Percentiles rank a stretch among this genome's conserved stretches.
Evolutionary conservation across 2,888 invertebrate genomes (phyloP).

Genomic region (Axea sp.): DNA sequence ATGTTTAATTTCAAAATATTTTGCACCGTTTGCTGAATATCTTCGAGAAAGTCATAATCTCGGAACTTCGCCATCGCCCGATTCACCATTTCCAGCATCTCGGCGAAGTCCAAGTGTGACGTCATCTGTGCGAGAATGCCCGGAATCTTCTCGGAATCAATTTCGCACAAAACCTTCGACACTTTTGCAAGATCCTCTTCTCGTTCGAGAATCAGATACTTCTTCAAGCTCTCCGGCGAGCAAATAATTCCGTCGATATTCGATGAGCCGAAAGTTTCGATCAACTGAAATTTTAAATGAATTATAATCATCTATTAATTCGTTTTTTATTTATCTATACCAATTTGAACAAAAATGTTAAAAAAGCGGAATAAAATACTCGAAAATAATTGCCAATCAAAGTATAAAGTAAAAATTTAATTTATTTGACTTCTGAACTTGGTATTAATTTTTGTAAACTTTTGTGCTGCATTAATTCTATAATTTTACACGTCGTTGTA

Average conservation of each 20-base stretch:
- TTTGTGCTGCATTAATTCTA: too few species aligned
- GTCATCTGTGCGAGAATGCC: slow-evolving; percentile 79
- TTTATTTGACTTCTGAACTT: too few species aligned
- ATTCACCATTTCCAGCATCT: slow-evolving; percentile 81
- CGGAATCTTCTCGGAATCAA: slow-evolving; percentile 78
- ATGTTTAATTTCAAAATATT: too few species aligned
- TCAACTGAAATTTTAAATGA: slow-evolving; percentile 55
- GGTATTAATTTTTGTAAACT: too few species aligned
- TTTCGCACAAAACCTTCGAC: slow-evolving; percentile 79
- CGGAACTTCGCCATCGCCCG: slow-evolving; percentile 79
- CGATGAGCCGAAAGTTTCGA: slow-evolving; percentile 72
- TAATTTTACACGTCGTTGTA: too few species aligned
- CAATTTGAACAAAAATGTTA: too few species aligned
- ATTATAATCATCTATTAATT: not conserved
- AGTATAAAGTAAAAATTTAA: too few species aligned
- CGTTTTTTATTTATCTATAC: too few species aligned
- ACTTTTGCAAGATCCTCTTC: slow-evolving; percentile 72
- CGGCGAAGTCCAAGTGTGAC: slow-evolving; percentile 80
- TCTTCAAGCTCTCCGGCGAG: slow-evolving; percentile 69
- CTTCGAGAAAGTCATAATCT: slow-evolving; percentile 79
- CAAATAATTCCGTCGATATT: slow-evolving; percentile 72
- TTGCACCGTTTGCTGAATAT: slow-evolving; percentile 79
- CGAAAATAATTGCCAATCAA: too few species aligned
- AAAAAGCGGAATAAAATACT: too few species aligned
- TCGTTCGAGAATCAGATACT: slow-evolving; percentile 69